A percentile compares a stretch with the other conserved stretches of the same genome.
phyloP scores from a whole-genome alignment of 2,797 vertebrate genomes.

The Bovichtus variegatus region DNA sequence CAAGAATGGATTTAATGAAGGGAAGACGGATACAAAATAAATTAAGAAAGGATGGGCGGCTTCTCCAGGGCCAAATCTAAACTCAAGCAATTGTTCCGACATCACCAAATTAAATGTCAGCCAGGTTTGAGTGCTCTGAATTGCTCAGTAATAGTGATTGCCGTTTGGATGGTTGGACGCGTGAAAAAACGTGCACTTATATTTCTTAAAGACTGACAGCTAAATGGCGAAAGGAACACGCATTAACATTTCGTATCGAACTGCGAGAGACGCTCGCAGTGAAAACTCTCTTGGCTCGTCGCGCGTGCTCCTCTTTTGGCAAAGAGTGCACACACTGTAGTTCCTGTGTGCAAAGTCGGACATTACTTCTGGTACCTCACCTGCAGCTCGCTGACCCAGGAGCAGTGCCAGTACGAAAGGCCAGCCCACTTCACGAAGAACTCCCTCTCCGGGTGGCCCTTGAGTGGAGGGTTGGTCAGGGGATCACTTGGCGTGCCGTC shows the following conservation, averaged over 20 bases:
- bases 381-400: slow-evolving; percentile 99
- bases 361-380: slow-evolving; percentile 79
- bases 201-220: slow-evolving; percentile 2
- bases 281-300: neutral
- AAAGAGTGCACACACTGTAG: neutral
- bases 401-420: slow-evolving; percentile 99
- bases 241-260: neutral
- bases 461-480: slow-evolving; percentile 86
- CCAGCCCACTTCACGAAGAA: slow-evolving; percentile 98
- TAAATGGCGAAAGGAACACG: neutral
- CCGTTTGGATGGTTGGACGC: neutral
- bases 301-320: slow-evolving; percentile 6
- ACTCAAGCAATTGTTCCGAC: slow-evolving; percentile 26
- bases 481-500: slow-evolving; percentile 82
- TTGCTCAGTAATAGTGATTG: neutral
- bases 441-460: slow-evolving; percentile 94
- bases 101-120: slow-evolving; percentile 18
- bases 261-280: neutral
- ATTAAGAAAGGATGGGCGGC: slow-evolving; percentile 1
- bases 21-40: slow-evolving; percentile 26
- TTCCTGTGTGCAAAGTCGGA: slow-evolving; percentile 7
- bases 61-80: slow-evolving; percentile 6
- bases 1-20: slow-evolving; percentile 25
- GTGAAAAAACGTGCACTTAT: neutral
- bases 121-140: neutral